Conservation (phyloP, 2,888 invertebrate genomes). For the Tipula lateralis region DNA sequence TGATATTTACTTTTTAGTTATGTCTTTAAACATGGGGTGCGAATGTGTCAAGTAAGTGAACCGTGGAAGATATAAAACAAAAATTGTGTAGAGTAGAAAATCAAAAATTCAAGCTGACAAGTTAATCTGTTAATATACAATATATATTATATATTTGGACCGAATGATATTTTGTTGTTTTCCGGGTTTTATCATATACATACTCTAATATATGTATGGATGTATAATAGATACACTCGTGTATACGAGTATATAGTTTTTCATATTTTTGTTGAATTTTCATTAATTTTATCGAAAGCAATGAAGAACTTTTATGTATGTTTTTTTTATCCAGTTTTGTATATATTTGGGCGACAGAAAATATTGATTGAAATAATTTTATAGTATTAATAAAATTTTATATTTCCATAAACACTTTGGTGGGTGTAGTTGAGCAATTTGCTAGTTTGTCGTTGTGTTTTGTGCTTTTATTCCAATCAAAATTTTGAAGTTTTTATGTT, state of each 20-base stretch:
- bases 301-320: slow-evolving; percentile 11
- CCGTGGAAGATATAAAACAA: neutral
- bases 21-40: neutral
- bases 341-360: neutral
- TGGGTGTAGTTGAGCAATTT: slow-evolving; percentile 1
- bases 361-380: slow-evolving; percentile 24
- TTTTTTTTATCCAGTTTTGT: neutral
- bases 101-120: neutral
- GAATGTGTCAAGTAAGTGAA: neutral
- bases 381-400: neutral
- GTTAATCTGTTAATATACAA: neutral
- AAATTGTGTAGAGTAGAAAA: neutral
- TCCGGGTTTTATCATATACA: neutral
- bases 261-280: slow-evolving; percentile 11
- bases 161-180: neutral
- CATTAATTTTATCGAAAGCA: neutral
- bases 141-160: neutral
- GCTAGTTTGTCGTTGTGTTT: neutral
- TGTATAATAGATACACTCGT: neutral
- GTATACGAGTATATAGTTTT: neutral
- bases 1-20: neutral
- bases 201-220: neutral
- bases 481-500: neutral
- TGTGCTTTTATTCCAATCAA: neutral
- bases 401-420: slow-evolving; percentile 19